Base-by-base conservation (phyloP, 2,888 invertebrate species). In the Stenchaetothrips biformis region DNA sequence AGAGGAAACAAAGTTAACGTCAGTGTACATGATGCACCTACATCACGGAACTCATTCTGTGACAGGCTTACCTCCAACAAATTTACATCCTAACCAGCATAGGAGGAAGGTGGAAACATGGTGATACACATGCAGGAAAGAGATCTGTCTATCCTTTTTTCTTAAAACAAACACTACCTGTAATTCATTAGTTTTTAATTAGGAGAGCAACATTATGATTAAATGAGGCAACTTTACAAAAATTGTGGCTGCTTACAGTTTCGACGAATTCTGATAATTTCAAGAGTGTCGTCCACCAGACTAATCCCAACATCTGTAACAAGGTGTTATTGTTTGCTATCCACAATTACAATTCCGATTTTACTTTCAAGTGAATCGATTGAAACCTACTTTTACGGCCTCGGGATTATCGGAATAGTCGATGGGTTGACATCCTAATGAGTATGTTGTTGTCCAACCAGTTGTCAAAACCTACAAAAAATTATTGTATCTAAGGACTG, bases 91-190 rank as follows among this genome's bases (percentile, higher is more conserved):
- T 0, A 90, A 83, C 90, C 92, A 93, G 0, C 90, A 86, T 4
- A 93, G 87, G 16, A 89, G 84, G 59, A 92, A 85, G 0, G 92
- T 90, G 79, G 90, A 88, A 79, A 89, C 86, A 83, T 94, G 94
- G 86, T 94, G 94, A 84, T 94, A 94, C 2, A 94, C 87, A 83
- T 94, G 94, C 78, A 94, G 87, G 82, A 90, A 90, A 0, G 93
- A 91, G 8, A 92, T 91, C 87, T 94, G 94, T 78, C 89, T 90
- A 81, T 90, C 88, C 85, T 92, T 94, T 86, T 93, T 93, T 81
- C 94, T 89, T 83, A 94, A 85, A 18, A 93, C 87, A 84, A 94
- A 94, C 85, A 94, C 91, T 7, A 91, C 82, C 85, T 85, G 80
- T 18, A 81, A 21, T 80, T 78, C 0, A 13, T 21, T 49, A 9